phyloP scores from a whole-genome alignment of 2,888 invertebrate genomes.

The Ellobium chinense region DNA sequence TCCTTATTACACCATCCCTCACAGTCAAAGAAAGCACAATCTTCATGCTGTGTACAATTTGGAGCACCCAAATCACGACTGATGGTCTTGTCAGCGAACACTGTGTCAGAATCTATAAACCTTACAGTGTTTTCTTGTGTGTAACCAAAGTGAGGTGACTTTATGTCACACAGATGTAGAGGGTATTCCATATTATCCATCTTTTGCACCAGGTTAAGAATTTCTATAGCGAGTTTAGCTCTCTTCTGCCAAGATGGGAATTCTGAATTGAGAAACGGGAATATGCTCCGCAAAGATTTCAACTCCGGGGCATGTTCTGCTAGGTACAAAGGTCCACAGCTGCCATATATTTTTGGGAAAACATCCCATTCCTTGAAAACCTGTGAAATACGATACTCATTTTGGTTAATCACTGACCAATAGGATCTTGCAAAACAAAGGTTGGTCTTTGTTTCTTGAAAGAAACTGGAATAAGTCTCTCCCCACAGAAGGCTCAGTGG shows the following conservation, averaged over 20 bases:
- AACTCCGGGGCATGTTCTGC: conserved; percentile 82
- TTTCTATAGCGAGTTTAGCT: conserved; percentile 78
- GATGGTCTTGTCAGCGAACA: conserved; percentile 81
- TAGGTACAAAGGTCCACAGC: conserved; percentile 85
- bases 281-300: conserved; percentile 50
- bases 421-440: conserved; percentile 78
- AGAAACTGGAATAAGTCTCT: conserved; percentile 30
- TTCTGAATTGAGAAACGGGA: conserved; percentile 60
- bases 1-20: conserved; percentile 82
- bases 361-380: conserved; percentile 83
- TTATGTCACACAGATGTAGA: conserved; percentile 85
- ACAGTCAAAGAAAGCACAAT: conserved; percentile 86
- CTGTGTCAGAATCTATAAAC: conserved; percentile 84
- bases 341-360: conserved; percentile 85
- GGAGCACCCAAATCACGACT: conserved; percentile 52
- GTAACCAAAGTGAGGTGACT: conserved; percentile 85
- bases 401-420: conserved; percentile 84
- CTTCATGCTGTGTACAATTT: conserved; percentile 82
- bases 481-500: conserved; percentile 47
- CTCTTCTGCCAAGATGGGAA: conserved; percentile 59
- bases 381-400: conserved; percentile 84
- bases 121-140: conserved; percentile 77
- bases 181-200: conserved; percentile 82
- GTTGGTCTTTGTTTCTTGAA: neutral
- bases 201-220: conserved; percentile 82